Conservation (phyloP, 1,140 invertebrate species). For the Atopsyche davidsoni region DNA sequence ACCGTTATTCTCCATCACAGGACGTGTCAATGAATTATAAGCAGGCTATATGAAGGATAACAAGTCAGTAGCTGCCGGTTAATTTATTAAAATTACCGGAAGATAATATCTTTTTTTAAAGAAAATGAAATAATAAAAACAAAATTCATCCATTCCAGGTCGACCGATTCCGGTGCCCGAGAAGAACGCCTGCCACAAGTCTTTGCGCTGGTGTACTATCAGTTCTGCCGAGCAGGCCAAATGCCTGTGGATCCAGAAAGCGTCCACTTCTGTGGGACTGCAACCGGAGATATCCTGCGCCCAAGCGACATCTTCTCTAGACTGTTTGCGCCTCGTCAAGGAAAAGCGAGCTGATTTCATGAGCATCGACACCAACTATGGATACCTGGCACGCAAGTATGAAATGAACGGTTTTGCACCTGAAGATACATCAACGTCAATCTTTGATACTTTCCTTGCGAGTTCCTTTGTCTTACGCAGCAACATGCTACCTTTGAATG, state of each 20-base stretch:
- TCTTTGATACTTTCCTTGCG: too few species aligned
- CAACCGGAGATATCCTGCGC: conserved; percentile 53
- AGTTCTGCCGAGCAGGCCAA: conserved; percentile 50
- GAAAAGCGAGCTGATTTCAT: conserved; percentile 60
- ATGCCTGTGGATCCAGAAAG: conserved; percentile 53
- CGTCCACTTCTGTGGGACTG: conserved; percentile 51
- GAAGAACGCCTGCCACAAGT: conserved; percentile 40
- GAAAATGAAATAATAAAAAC: too few species aligned
- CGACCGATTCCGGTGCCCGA: conserved; percentile 32
- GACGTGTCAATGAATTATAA: too few species aligned
- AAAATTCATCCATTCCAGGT: conserved; percentile 24
- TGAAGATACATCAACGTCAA: too few species aligned
- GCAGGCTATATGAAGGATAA: too few species aligned
- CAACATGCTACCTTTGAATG: too few species aligned
- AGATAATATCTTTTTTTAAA: too few species aligned
- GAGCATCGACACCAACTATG: conserved; percentile 61
- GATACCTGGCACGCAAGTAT: conserved; percentile 63
- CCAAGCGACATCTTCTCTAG: conserved; percentile 38
- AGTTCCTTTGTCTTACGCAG: too few species aligned
- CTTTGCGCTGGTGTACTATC: conserved; percentile 54
- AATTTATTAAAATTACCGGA: too few species aligned
- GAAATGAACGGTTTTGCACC: too few species aligned
- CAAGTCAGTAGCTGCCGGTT: too few species aligned
- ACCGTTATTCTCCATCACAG: too few species aligned
- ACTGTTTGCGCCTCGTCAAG: conserved; percentile 58